phyloP scores from a whole-genome alignment of 2,888 invertebrate species.

The Coleophora flavipennella region DNA sequence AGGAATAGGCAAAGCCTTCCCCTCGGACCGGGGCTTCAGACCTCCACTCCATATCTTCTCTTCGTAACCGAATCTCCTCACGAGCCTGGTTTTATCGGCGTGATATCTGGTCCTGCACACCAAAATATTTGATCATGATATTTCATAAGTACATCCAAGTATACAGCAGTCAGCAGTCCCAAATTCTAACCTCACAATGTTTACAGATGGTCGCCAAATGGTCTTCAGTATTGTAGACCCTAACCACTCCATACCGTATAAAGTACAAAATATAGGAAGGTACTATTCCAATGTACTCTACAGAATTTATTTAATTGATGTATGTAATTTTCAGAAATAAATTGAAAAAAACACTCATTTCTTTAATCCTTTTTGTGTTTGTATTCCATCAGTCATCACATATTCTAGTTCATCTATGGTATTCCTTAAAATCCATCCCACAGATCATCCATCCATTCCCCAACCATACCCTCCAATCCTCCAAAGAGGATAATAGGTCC shows the following conservation, averaged over 20 bases:
- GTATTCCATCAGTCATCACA: too few species aligned
- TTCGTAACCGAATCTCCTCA: slow-evolving; percentile 80
- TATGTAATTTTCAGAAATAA: too few species aligned
- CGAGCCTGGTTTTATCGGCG: slow-evolving; percentile 74
- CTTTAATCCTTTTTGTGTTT: too few species aligned
- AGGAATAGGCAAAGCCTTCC: slow-evolving; percentile 75
- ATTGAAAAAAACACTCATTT: too few species aligned
- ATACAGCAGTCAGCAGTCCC: background rate
- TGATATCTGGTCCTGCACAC: slow-evolving; percentile 70
- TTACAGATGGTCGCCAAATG: slow-evolving; percentile 51
- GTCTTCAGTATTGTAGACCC: slow-evolving; percentile 41
- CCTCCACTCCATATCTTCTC: slow-evolving; percentile 79
- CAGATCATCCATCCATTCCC: too few species aligned
- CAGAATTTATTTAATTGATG: too few species aligned
- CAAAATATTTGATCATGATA: background rate
- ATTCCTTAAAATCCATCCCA: too few species aligned
- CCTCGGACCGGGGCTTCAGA: slow-evolving; percentile 77
- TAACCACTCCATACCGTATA: slow-evolving; percentile 41
- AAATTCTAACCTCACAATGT: slow-evolving; percentile 47
- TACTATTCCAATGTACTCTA: too few species aligned
- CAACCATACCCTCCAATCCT: too few species aligned
- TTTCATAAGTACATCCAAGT: too few species aligned
- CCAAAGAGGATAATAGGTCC: too few species aligned
- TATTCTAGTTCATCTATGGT: too few species aligned
- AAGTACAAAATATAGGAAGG: background rate